Base-by-base conservation (phyloP, 1,140 invertebrate genomes). In the Procambarus virginalis region DNA sequence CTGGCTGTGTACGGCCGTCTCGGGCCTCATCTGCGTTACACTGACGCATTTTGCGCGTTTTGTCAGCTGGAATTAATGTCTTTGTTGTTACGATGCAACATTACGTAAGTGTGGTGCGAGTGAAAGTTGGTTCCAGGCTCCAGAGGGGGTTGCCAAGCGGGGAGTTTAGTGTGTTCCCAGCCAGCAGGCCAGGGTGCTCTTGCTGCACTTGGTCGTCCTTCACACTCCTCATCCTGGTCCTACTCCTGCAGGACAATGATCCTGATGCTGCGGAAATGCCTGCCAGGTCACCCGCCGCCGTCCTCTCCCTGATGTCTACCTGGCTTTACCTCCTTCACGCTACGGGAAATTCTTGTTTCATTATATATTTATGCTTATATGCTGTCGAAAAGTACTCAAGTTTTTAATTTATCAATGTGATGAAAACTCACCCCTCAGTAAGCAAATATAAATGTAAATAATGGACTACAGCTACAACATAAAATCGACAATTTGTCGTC, bases 1-100 rank as follows among this genome's bases (percentile, higher is more conserved):
- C 34, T 34, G 34, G 34, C 34, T 34, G 34, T 34, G 34, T 34
- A 34, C 34, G 34, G 34, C 0, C 34, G 34, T 34, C 34, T 8
- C 12, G 12, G 12, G 12, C 12, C 55, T 58, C 8, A 34, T 34
- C 34, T 34, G 34, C 34, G 34, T 34, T 34, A 34, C 51, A 4
- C 51, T 55, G 51, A 34, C 60, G 51, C 10, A 34, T 0, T n/a
- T 84, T 84, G 51, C 58, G 75, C 76, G 55, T 80, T 86, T 45
- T 86, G 76, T 86, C 75, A 78, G 51, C 51, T 76, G 70, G 84
- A 86, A 80, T 86, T 86, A 86, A 78, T 86, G 76, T 80, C 75
- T 86, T 83, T 83, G 81, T 83, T 83, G 81, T 83, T 83, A 83
- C 81, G 81, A 68, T 83, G 60, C 34, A 12, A 82, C 58, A 46